Conservation (phyloP, 2,797 vertebrate genomes). For the Acridotheres tristis region DNA sequence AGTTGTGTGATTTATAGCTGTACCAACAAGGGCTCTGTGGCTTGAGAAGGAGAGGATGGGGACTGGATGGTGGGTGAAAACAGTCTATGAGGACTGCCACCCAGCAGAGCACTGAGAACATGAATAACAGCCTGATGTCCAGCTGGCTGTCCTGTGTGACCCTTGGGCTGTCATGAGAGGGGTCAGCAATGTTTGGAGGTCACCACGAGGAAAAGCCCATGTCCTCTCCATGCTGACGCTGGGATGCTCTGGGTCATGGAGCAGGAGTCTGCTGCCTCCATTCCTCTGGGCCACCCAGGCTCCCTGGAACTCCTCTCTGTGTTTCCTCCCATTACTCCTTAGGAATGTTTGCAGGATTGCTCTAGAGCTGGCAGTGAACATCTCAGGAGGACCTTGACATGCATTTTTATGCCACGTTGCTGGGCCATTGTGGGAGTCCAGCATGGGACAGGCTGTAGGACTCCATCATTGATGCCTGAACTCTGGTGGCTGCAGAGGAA, state of each 20-base stretch:
- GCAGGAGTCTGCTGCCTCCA: background rate
- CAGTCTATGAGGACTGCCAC: background rate
- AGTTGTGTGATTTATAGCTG: background rate
- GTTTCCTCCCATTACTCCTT: background rate
- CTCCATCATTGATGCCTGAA: background rate
- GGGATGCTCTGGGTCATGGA: background rate
- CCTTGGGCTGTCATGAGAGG: accelerated
- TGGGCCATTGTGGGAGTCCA: background rate
- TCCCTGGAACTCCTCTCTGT: background rate
- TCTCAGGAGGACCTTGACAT: background rate
- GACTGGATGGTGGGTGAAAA: background rate
- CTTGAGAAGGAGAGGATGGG: background rate
- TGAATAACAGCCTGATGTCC: background rate
- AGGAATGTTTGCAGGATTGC: background rate
- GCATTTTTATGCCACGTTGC: accelerated
- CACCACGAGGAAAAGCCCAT: accelerated
- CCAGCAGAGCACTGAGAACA: background rate
- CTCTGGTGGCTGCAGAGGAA: background rate
- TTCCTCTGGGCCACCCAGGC: background rate
- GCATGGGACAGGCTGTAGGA: background rate
- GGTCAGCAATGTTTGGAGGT: background rate
- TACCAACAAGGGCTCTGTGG: background rate
- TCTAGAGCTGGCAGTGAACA: background rate
- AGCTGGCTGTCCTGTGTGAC: background rate
- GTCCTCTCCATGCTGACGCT: background rate